These are phyloP conservation scores for Sabatieria punctata DNA, from an alignment of 2,888 invertebrate genomes.

Conservation along the genomic window DNA sequence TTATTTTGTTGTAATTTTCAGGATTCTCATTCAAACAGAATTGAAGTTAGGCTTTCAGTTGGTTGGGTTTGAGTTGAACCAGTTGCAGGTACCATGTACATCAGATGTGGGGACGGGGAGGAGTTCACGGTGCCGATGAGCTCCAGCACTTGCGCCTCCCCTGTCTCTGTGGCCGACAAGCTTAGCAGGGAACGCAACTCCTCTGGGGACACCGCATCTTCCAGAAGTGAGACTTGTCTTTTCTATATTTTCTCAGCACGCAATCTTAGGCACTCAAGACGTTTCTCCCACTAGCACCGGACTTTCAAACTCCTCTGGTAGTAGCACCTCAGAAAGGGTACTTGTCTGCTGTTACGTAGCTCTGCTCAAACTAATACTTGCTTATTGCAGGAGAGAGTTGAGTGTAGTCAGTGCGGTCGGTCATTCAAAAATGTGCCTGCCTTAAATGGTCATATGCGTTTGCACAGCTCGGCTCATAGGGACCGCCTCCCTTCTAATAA, in stretches of 20 bases:
- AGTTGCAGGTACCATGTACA: slow-evolving; percentile 6
- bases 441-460: slow-evolving; percentile 89
- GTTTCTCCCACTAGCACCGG: too few species aligned
- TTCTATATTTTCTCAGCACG: too few species aligned
- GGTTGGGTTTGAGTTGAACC: too few species aligned
- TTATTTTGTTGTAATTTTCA: too few species aligned
- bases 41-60: too few species aligned
- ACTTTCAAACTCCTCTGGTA: too few species aligned
- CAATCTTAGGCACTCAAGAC: too few species aligned
- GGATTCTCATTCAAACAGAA: too few species aligned
- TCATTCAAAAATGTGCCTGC: slow-evolving; percentile 95
- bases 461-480: slow-evolving; percentile 50
- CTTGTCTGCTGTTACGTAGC: neutral
- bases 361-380: neutral
- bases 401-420: slow-evolving; percentile 82
- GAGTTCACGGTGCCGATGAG: slow-evolving; percentile 4
- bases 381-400: slow-evolving; percentile 47
- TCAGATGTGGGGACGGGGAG: slow-evolving; percentile 7
- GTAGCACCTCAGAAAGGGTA: too few species aligned
- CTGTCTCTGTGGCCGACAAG: neutral
- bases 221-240: too few species aligned
- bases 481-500: slow-evolving; percentile 4
- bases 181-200: neutral
- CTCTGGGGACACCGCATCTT: neutral
- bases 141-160: neutral